Evolutionary conservation across 2,888 invertebrate species (phyloP).

Genomic region (Aphidoletes aphidimyza): DNA sequence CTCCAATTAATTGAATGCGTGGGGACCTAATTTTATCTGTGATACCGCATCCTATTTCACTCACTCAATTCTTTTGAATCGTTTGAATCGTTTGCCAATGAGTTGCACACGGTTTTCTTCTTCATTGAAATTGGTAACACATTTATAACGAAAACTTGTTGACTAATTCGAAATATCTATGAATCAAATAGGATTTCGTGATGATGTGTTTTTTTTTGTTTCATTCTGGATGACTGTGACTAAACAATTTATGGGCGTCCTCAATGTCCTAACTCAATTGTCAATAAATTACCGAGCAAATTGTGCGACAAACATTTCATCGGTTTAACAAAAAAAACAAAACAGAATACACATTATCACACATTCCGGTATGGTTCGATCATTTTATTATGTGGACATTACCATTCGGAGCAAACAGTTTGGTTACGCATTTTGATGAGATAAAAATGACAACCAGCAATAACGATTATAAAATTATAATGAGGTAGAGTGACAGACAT

Average conservation of each 20-base stretch:
- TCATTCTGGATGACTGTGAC: no score
- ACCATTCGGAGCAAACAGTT: background rate
- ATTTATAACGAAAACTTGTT: background rate
- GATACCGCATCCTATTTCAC: slow-evolving; percentile 12
- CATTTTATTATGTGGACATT: background rate
- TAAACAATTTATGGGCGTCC: background rate
- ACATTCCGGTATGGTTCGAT: background rate
- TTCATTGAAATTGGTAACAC: background rate
- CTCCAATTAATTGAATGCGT: slow-evolving; percentile 9
- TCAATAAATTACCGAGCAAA: background rate
- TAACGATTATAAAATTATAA: slow-evolving; percentile 30
- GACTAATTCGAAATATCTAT: slow-evolving; percentile 4
- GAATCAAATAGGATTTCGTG: background rate
- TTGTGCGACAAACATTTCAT: background rate
- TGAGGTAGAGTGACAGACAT: background rate
- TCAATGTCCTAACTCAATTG: background rate
- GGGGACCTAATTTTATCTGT: slow-evolving; percentile 33
- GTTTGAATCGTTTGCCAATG: slow-evolving; percentile 3
- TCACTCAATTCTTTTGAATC: slow-evolving; percentile 23
- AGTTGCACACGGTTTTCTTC: background rate
- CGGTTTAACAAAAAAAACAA: background rate
- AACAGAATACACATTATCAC: background rate
- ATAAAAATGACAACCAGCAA: background rate
- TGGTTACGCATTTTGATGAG: background rate
- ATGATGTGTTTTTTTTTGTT: no score